phyloP scores from a whole-genome alignment of 2,113 vertebrate genomes.

The Galeopterus variegatus region DNA sequence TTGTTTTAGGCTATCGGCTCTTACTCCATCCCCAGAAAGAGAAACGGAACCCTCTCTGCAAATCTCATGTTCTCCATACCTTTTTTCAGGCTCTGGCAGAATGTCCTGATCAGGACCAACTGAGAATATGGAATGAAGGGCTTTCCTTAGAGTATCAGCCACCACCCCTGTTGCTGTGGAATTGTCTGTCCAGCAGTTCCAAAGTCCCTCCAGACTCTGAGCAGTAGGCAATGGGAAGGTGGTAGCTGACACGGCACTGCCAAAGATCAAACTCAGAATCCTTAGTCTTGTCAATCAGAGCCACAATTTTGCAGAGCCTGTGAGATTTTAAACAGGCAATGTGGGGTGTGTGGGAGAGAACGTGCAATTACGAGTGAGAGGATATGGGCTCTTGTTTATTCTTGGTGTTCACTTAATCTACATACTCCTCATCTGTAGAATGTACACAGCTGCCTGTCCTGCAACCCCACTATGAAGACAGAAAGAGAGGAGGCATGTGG shows the following conservation, averaged over 20 bases:
- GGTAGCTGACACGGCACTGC: not conserved
- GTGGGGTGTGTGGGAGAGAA: not conserved
- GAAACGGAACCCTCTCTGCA: not conserved
- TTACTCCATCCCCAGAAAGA: not conserved
- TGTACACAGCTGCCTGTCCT: not conserved
- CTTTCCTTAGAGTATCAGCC: not conserved
- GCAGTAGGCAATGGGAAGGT: not conserved
- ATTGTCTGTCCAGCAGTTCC: not conserved
- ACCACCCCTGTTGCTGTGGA: not conserved
- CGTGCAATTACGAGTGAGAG: not conserved
- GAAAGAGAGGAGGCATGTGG: not conserved
- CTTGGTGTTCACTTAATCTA: not conserved
- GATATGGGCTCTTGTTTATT: not conserved
- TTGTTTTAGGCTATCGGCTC: not conserved
- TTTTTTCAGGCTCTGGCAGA: not conserved
- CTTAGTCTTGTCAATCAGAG: not conserved
- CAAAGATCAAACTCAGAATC: not conserved
- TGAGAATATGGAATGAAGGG: not conserved
- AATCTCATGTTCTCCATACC: not conserved
- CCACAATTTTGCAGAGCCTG: not conserved
- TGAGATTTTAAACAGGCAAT: not conserved
- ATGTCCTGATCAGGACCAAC: accelerated
- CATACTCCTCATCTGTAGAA: not conserved
- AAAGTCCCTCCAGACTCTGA: not conserved
- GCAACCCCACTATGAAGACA: not conserved